These are phyloP conservation scores for Phacellophora camtschatica DNA, from an alignment of 30 jellyfish, hydroid and myxozoan species.

Conservation along the genomic window DNA sequence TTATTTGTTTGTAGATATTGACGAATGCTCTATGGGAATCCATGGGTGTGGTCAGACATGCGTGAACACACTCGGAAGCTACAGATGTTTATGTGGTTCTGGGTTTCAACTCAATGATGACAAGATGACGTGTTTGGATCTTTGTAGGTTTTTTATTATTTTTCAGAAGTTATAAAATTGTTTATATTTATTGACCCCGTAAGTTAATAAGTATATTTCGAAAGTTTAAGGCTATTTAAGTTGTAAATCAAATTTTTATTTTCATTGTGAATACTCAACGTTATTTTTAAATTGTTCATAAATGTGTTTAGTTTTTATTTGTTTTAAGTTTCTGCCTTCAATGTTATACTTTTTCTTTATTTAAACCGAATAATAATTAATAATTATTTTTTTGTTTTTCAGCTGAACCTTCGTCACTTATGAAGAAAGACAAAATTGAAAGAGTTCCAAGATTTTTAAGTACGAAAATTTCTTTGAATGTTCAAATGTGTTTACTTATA, in stretches of 20 bases:
- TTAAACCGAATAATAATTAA: neutral
- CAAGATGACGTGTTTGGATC: conserved; percentile 77
- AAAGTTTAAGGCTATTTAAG: no score
- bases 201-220: no score
- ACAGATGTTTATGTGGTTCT: conserved; percentile 72
- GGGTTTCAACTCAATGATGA: conserved; percentile 79
- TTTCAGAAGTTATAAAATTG: no score
- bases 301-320: no score
- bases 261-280: no score
- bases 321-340: no score
- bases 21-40: conserved; percentile 91
- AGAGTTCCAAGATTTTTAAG: conserved; percentile 76
- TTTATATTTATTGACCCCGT: no score
- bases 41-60: conserved; percentile 90
- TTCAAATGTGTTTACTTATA: no score
- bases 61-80: conserved; percentile 86
- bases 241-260: no score
- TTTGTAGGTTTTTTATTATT: conserved; percentile 24
- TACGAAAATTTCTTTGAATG: no score
- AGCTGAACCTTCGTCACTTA: conserved; percentile 50
- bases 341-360: no score
- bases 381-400: neutral
- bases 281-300: no score
- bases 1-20: conserved; percentile 55
- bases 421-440: conserved; percentile 66